These are phyloP conservation scores for Phainopepla nitens DNA, from an alignment of 2,113 vertebrate species.

Conservation along the genomic window DNA sequence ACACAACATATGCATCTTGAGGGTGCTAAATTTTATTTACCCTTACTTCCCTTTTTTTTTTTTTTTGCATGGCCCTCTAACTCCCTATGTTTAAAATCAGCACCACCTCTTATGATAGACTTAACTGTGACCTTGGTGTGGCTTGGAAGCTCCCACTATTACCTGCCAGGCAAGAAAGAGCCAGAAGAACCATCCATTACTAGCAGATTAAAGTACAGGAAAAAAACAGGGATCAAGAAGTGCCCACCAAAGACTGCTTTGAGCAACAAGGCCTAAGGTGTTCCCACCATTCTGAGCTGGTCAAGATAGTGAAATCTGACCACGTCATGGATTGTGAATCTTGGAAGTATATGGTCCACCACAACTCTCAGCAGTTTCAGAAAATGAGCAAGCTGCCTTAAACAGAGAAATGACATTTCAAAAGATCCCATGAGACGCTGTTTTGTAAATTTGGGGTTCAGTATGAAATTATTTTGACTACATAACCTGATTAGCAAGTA, in stretches of 20 bases:
- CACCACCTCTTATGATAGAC: background rate
- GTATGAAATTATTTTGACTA: background rate
- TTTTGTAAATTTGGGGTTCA: background rate
- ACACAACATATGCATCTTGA: background rate
- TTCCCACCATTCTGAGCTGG: background rate
- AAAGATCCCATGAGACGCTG: background rate
- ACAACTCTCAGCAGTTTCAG: background rate
- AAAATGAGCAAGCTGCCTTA: background rate
- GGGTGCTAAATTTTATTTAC: background rate
- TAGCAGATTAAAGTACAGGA: background rate
- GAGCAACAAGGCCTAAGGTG: background rate
- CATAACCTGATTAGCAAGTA: background rate
- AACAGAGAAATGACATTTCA: background rate
- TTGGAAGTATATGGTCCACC: background rate
- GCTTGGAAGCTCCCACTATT: background rate
- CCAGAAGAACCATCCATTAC: background rate
- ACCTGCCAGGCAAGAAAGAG: background rate
- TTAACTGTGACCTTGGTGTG: background rate
- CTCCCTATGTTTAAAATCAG: background rate
- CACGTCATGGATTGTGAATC: background rate
- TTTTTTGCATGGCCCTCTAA: background rate
- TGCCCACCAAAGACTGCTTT: background rate
- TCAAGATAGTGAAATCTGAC: background rate
- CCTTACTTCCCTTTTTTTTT: background rate
- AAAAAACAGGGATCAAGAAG: background rate